Evolutionary conservation across 2,888 invertebrate species (phyloP).

Genomic region (Sisyra terminalis): DNA sequence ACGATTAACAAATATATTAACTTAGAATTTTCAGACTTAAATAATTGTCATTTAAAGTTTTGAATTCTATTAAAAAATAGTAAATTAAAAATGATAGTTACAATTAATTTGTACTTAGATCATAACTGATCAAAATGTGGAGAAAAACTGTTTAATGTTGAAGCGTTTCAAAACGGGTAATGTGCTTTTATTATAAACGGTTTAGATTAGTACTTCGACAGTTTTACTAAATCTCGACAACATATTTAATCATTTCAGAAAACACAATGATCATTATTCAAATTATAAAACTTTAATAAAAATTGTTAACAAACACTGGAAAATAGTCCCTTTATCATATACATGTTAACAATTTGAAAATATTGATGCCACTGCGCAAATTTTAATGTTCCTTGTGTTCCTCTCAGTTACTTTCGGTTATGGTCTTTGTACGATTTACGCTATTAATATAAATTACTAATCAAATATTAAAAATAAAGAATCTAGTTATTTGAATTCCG

Average conservation of each 20-base stretch:
- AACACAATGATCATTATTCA: too few relatives aligned
- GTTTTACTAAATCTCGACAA: neutral
- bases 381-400: too few relatives aligned
- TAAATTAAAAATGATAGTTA: neutral
- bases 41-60: slow-evolving; percentile 4
- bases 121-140: neutral
- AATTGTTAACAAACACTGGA: too few relatives aligned
- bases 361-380: too few relatives aligned
- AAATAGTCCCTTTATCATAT: too few relatives aligned
- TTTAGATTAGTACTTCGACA: neutral
- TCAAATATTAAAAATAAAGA: slow-evolving; percentile 3
- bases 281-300: too few relatives aligned
- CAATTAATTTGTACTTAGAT: neutral
- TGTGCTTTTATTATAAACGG: slow-evolving; percentile 6
- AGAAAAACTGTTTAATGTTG: neutral
- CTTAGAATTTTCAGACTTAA: neutral
- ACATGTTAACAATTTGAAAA: too few relatives aligned
- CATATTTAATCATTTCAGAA: neutral
- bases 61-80: slow-evolving; percentile 1
- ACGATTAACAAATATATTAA: too few relatives aligned
- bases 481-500: slow-evolving; percentile 12
- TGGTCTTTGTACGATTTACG: neutral
- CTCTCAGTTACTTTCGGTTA: neutral
- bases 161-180: slow-evolving; percentile 5
- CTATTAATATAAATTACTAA: slow-evolving; percentile 1